Percentiles rank a stretch among this genome's conserved stretches.
These are phyloP conservation scores for Labeo calbasu DNA, from an alignment of 2,797 vertebrate species.

Conservation along the genomic window DNA sequence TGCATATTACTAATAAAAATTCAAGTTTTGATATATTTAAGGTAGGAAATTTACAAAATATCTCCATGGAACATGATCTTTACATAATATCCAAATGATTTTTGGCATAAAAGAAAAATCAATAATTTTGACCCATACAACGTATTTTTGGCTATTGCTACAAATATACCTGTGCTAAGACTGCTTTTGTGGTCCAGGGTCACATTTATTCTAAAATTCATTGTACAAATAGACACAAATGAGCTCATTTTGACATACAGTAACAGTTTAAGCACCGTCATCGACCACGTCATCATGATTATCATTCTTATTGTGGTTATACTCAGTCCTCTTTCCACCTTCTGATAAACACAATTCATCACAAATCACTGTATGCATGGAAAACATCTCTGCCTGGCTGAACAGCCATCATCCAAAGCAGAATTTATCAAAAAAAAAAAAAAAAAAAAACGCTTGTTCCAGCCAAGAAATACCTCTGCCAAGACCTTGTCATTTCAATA, in stretches of 20 bases:
- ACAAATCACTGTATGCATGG: not conserved
- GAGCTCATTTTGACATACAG: not conserved
- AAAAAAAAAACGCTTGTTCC: not conserved
- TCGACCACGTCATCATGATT: no score
- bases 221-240: not conserved
- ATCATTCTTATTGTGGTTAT: not conserved
- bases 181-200: no score
- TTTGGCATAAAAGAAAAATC: no score
- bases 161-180: no score
- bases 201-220: not conserved
- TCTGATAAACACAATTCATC: not conserved
- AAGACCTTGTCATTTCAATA: constrained; percentile 31
- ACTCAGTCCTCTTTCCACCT: not conserved
- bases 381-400: constrained; percentile 1
- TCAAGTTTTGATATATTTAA: no score
- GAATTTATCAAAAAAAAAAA: not conserved
- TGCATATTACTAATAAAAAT: no score
- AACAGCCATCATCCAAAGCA: not conserved
- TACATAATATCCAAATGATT: no score
- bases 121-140: no score
- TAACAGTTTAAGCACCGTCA: not conserved
- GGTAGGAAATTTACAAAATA: no score
- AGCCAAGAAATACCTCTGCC: constrained; percentile 10
- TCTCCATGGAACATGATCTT: no score
- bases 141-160: no score